Evolutionary conservation across 1,140 invertebrate species (phyloP).

Genomic region (Apis florea): DNA sequence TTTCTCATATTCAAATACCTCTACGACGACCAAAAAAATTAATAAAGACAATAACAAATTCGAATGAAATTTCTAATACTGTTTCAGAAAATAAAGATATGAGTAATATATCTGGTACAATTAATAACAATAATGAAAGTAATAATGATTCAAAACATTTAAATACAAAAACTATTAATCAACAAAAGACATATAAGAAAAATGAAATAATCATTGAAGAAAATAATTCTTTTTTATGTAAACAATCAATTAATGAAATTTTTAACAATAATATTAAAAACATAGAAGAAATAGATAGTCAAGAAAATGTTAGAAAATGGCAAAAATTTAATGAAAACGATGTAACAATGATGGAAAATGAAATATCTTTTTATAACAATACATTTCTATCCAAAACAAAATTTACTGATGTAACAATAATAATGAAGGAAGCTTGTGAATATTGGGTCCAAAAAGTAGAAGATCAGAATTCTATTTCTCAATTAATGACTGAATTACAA

Average conservation of each 20-base stretch:
- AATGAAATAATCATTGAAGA: not conserved
- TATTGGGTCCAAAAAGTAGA: conserved; percentile 64
- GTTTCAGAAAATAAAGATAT: conserved; percentile 3
- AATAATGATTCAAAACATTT: not conserved
- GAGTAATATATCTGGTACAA: not conserved
- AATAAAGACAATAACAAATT: not conserved
- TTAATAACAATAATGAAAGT: not conserved
- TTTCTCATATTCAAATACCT: not conserved
- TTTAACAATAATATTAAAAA: not conserved
- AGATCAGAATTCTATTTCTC: conserved; percentile 4
- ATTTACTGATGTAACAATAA: conserved; percentile 55
- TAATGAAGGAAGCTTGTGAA: conserved; percentile 10
- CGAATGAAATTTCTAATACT: not conserved
- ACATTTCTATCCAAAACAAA: conserved; percentile 53
- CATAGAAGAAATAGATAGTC: not conserved
- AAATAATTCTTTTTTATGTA: not conserved
- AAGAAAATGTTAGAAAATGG: not conserved
- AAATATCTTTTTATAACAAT: conserved; percentile 47
- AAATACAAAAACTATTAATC: not conserved
- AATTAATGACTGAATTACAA: conserved; percentile 56
- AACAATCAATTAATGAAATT: not conserved
- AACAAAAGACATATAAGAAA: not conserved
- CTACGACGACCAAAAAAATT: conserved; percentile 15
- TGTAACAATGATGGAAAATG: conserved; percentile 32
- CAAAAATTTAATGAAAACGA: not conserved